Evolutionary conservation across 2,888 invertebrate genomes (phyloP).

Genomic region (Phengaris arion): DNA sequence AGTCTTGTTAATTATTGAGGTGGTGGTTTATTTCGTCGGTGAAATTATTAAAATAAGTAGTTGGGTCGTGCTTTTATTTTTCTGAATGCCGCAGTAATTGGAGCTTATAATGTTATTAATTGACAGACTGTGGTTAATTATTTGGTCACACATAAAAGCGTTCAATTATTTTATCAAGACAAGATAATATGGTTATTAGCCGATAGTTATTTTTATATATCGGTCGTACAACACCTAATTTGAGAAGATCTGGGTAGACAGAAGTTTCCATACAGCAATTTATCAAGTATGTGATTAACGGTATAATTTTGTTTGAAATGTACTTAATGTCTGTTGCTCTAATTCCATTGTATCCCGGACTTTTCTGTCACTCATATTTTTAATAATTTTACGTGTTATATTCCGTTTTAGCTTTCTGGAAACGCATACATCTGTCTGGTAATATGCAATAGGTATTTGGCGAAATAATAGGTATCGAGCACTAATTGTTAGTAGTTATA

Average conservation of each 20-base stretch:
- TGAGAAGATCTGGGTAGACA: no score
- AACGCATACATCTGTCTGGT: neutral
- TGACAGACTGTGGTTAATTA: neutral
- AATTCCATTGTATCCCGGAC: neutral
- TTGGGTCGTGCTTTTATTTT: neutral
- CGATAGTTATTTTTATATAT: neutral
- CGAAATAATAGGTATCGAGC: neutral
- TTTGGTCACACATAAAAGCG: neutral
- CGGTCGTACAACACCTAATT: no score
- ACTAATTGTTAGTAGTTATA: no score
- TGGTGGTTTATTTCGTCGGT: neutral
- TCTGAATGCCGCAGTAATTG: neutral
- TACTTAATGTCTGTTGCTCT: neutral
- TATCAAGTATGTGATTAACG: neutral
- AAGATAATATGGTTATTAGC: neutral
- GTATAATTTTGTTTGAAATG: neutral
- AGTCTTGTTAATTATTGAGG: neutral
- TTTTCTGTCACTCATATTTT: neutral
- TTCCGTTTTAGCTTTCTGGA: neutral
- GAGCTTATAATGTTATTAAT: neutral
- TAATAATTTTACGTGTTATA: neutral
- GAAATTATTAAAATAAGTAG: neutral
- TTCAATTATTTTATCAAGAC: neutral
- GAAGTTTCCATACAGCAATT: neutral
- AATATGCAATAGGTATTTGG: neutral